Evolutionary conservation across 2,797 vertebrate species (phyloP).

Genomic region (Nothura maculosa): DNA sequence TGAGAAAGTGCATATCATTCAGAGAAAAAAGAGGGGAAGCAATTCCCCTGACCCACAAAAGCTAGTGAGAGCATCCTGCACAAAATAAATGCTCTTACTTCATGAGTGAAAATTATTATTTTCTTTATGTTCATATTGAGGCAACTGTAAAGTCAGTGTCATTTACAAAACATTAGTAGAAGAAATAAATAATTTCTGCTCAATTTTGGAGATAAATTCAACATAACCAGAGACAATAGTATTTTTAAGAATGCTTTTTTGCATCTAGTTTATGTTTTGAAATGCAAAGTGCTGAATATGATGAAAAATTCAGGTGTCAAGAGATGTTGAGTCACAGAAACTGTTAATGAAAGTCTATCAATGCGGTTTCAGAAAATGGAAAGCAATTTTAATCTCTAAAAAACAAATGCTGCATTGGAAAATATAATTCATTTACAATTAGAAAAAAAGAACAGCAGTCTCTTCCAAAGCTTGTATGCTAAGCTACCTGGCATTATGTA

Average conservation of each 20-base stretch:
- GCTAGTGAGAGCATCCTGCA: neutral
- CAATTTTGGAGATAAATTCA: neutral
- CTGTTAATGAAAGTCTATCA: neutral
- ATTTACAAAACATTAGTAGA: neutral
- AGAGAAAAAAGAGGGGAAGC: neutral
- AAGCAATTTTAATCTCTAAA: neutral
- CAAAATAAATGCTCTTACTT: neutral
- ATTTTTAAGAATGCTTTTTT: conserved; percentile 9
- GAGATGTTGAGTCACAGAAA: neutral
- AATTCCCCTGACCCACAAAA: neutral
- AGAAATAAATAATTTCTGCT: neutral
- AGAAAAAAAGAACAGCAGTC: neutral
- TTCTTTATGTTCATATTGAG: neutral
- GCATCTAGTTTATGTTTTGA: neutral
- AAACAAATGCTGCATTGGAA: neutral
- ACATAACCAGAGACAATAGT: neutral
- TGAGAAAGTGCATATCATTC: neutral
- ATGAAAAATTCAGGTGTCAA: conserved; percentile 1
- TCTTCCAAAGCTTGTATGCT: neutral
- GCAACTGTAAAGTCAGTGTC: neutral
- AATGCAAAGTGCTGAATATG: neutral
- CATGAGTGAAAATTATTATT: neutral
- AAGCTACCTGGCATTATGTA: neutral
- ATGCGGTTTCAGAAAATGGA: neutral
- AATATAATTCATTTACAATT: neutral